Evolutionary conservation across 1,140 invertebrate genomes (phyloP), one percentile per base, ranked within the genome.

Genomic region (Ceratoteleas bidentatus): DNA sequence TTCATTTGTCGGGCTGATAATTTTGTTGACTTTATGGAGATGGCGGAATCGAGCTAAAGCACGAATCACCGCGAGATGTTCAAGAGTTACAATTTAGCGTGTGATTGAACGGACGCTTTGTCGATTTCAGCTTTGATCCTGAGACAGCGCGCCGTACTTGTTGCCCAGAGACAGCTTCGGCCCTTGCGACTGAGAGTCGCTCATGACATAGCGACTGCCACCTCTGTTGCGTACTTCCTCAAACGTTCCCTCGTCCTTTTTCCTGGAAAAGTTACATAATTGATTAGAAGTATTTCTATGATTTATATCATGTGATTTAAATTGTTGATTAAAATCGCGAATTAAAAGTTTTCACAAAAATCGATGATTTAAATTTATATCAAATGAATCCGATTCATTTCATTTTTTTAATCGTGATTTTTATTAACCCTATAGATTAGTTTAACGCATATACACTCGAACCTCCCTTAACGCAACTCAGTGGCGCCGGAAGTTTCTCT

Each of bases 101-200:
- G 85, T 84, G 85, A 85, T 85, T 58, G 34, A 57, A 72, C 7
- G 62, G 16, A n/a, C 33, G 45, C 50, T 64, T 62, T 49, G 79
- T 79, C 47, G 70, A 58, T 91, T 91, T 92, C 91, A 92, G 90
- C 91, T 92, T 83, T 92, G 92, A 85, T 92, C 91, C 84, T 91
- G 90, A n/a, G 90, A 88, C 2, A 92, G 80, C 47, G 92, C 91
- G 75, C 90, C 92, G 45, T 91, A 93, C 82, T 93, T 93, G 87
- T 94, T 94, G 73, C 93, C 93, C 83, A 94, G 87, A 10, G 91
- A 92, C 6, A 94, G 86, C 62, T 93, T 93, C 24, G 93, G 92
- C 24, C 86, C 87, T 87, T 92, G 89, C 9, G 83, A 66, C 64
- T 91, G 89, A 52, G 86, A 84, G 5, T 91, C 90, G 13, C 86